Evolutionary conservation across 1,140 invertebrate species (phyloP).

Genomic region (Drosophila busckii): DNA sequence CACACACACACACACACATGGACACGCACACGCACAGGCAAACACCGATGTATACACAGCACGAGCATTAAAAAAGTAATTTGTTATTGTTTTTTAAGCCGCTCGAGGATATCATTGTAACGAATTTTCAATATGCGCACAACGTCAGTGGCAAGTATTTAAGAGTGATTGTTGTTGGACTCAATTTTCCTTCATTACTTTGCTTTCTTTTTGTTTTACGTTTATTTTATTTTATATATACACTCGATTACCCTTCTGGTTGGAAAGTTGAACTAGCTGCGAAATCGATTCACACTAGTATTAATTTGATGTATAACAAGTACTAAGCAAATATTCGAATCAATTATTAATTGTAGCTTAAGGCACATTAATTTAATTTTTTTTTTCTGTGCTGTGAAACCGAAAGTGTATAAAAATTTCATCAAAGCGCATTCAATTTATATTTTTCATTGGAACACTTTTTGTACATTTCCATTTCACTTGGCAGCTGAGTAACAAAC

Average conservation of each 20-base stretch:
- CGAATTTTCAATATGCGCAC: slow-evolving; percentile 42
- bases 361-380: too few relatives aligned
- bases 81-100: slow-evolving; percentile 53
- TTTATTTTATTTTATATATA: background rate
- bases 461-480: slow-evolving; percentile 30
- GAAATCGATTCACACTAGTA: too few relatives aligned
- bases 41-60: slow-evolving; percentile 17
- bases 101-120: slow-evolving; percentile 46
- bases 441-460: slow-evolving; percentile 11
- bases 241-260: too few relatives aligned
- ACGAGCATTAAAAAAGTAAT: slow-evolving; percentile 54
- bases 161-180: slow-evolving; percentile 35
- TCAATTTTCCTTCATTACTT: background rate
- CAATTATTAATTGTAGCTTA: too few relatives aligned
- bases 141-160: slow-evolving; percentile 46
- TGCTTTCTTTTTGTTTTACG: background rate
- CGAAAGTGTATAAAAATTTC: too few relatives aligned
- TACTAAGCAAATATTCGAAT: too few relatives aligned
- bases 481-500: slow-evolving; percentile 31
- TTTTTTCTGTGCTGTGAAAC: background rate
- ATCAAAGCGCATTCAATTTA: background rate
- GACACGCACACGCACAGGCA: slow-evolving; percentile 2
- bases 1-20: slow-evolving; percentile 12
- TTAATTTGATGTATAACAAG: too few relatives aligned
- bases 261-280: too few relatives aligned